Conservation (phyloP, 2,797 vertebrate species). For the Chloroceryle amazona region DNA sequence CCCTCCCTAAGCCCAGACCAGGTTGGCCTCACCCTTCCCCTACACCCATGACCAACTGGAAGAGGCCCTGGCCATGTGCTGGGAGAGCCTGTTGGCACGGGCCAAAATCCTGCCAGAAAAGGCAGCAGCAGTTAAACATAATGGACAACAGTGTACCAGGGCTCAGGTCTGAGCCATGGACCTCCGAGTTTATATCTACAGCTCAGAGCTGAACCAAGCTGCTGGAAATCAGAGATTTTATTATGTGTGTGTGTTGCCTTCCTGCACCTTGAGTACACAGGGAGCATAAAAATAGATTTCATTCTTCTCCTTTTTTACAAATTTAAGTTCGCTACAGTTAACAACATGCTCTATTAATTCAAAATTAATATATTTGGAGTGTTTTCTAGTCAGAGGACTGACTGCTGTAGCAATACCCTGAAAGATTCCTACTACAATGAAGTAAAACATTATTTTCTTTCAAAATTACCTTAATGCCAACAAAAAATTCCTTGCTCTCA, state of each 20-base stretch:
- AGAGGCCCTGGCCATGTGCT: not conserved
- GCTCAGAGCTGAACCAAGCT: accelerated
- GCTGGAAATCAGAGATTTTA: not conserved
- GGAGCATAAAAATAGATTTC: accelerated
- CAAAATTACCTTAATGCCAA: conserved; percentile 87
- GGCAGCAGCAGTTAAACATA: not conserved
- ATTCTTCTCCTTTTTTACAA: not conserved
- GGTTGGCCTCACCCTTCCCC: not conserved
- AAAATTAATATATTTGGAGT: not conserved
- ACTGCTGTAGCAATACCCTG: not conserved
- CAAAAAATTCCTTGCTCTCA: conserved; percentile 91
- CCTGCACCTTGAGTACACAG: accelerated
- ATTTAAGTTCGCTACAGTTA: not conserved
- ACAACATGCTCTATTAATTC: not conserved
- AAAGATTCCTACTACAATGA: not conserved
- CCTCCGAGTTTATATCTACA: not conserved
- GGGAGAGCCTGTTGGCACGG: not conserved
- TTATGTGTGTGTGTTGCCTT: accelerated
- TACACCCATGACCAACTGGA: not conserved
- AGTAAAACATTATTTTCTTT: not conserved
- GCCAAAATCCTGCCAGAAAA: not conserved
- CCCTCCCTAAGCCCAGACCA: not conserved
- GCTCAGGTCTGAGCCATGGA: not conserved
- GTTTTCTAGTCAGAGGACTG: not conserved
- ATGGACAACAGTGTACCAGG: accelerated